A percentile compares a stretch with the other conserved stretches of the same genome.
Evolutionary conservation across 2,888 invertebrate genomes (phyloP).

Genomic region (Chouioia cunea): DNA sequence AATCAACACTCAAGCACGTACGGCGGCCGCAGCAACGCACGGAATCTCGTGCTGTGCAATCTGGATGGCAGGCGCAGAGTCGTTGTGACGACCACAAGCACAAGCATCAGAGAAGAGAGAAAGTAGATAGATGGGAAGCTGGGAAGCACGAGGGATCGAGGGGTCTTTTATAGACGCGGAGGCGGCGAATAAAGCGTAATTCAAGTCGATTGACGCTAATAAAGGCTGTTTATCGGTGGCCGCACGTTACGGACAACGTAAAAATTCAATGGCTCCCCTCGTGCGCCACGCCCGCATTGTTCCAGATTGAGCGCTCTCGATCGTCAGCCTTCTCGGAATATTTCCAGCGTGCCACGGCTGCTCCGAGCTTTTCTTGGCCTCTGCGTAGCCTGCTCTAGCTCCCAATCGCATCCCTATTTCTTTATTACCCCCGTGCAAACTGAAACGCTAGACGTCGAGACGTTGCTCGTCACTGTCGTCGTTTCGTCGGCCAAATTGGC

Average conservation of each 20-base stretch:
- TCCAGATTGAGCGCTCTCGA: constrained; percentile 1
- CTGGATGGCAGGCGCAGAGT: constrained; percentile 14
- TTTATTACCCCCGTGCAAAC: too few species aligned
- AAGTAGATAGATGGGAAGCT: constrained; percentile 9
- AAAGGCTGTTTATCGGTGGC: constrained; percentile 51
- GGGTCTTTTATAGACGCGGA: constrained; percentile 29
- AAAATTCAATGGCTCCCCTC: constrained; percentile 42
- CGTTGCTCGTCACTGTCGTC: too few species aligned
- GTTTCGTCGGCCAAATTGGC: too few species aligned
- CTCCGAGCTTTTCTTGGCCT: too few species aligned
- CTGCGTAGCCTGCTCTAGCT: too few species aligned
- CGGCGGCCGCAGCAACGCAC: not conserved
- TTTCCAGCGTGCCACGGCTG: too few species aligned
- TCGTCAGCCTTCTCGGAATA: too few species aligned
- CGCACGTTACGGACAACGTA: constrained; percentile 45
- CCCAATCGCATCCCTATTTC: too few species aligned
- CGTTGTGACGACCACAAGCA: not conserved
- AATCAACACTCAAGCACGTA: constrained; percentile 41
- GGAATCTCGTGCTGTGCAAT: constrained; percentile 27
- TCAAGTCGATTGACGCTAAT: constrained; percentile 58
- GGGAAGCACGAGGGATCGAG: too few species aligned
- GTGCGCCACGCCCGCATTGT: constrained; percentile 31
- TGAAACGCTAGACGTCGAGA: too few species aligned
- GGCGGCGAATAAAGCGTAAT: constrained; percentile 56
- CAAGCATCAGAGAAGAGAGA: constrained; percentile 12